Percentiles rank a stretch among this genome's conserved stretches.
Evolutionary conservation across 1,140 invertebrate genomes (phyloP).

Genomic region (Drosophila quadrilineata): DNA sequence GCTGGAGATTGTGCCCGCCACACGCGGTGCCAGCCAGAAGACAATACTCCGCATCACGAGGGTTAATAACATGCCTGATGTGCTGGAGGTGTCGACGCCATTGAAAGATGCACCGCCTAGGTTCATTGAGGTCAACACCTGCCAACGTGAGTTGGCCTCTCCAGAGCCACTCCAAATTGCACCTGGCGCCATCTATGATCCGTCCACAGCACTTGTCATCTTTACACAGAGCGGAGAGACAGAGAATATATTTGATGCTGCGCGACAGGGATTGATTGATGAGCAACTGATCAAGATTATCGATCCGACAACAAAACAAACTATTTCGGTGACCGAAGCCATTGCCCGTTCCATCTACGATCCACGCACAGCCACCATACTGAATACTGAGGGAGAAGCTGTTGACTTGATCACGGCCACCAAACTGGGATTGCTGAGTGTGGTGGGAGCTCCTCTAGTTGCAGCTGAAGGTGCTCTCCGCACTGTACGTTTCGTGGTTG

Average conservation of each 20-base stretch:
- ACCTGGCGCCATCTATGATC: constrained; percentile 88
- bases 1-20: constrained; percentile 81
- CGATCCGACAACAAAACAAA: constrained; percentile 87
- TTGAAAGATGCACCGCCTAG: constrained; percentile 78
- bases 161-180: constrained; percentile 87
- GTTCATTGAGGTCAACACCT: constrained; percentile 68
- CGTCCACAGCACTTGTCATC: constrained; percentile 87
- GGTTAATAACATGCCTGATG: constrained; percentile 83
- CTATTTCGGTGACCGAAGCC: constrained; percentile 89
- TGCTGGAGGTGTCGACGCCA: constrained; percentile 85
- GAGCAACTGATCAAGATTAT: constrained; percentile 87
- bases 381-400: constrained; percentile 85
- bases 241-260: constrained; percentile 86
- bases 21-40: constrained; percentile 77
- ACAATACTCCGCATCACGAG: constrained; percentile 70
- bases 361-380: constrained; percentile 87
- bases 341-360: constrained; percentile 89
- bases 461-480: constrained; percentile 83
- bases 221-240: constrained; percentile 87
- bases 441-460: constrained; percentile 87
- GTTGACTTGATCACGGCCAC: constrained; percentile 89
- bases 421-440: constrained; percentile 87
- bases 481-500: constrained; percentile 85
- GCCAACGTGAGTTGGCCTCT: constrained; percentile 82
- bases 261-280: constrained; percentile 86